phyloP scores from a whole-genome alignment of 2,113 vertebrate genomes.

The Cacatua alba region DNA sequence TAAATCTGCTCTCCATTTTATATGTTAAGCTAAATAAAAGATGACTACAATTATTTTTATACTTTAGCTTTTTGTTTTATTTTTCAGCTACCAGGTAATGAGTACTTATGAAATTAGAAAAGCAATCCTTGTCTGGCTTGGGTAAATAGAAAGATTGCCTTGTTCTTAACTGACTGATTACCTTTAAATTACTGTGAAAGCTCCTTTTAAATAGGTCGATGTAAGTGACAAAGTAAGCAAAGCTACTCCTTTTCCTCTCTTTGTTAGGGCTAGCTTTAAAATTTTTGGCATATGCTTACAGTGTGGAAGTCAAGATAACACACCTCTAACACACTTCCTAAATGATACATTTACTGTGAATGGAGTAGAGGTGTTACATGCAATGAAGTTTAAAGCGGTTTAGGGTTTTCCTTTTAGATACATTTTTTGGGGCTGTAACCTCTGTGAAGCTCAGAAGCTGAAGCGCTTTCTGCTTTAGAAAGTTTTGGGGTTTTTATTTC shows the following conservation, averaged over 20 bases:
- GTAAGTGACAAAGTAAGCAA: neutral
- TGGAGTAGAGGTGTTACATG: neutral
- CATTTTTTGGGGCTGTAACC: neutral
- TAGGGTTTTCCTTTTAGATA: neutral
- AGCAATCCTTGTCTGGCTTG: neutral
- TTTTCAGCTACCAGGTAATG: slow-evolving; percentile 9
- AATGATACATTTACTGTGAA: neutral
- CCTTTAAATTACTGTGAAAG: slow-evolving; percentile 54
- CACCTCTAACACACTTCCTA: neutral
- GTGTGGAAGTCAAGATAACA: neutral
- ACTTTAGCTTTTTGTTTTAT: neutral
- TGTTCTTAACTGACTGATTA: slow-evolving; percentile 52
- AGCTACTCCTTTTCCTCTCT: neutral
- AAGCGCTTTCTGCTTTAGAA: neutral
- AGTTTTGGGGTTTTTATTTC: neutral
- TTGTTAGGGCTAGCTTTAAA: neutral
- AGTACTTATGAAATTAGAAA: slow-evolving; percentile 43
- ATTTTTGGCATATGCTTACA: neutral
- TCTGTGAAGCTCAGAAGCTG: neutral
- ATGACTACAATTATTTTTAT: neutral
- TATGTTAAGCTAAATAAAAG: neutral
- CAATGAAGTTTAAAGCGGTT: neutral
- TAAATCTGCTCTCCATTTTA: neutral
- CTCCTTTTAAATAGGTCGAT: slow-evolving; percentile 30
- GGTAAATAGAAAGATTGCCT: slow-evolving; percentile 47